Percentiles rank a stretch among this genome's conserved stretches.
These are phyloP conservation scores for Paralichthys olivaceus DNA, from an alignment of 2,113 vertebrate genomes.

Conservation along the genomic window DNA sequence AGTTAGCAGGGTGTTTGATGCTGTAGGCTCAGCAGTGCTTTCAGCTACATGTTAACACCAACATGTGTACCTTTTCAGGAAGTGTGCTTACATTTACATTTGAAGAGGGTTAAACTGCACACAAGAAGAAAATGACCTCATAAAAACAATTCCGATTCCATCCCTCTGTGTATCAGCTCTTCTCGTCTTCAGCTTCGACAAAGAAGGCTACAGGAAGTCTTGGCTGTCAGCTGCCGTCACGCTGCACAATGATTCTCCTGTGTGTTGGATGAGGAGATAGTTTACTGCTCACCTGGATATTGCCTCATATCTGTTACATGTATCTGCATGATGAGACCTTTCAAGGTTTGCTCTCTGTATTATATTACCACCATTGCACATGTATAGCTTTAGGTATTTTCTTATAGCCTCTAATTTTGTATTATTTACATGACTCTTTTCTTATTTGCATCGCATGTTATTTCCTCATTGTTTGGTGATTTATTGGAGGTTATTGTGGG, in stretches of 20 bases:
- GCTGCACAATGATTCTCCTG: background rate
- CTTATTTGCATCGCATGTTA: background rate
- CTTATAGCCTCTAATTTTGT: background rate
- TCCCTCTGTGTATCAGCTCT: too few relatives aligned
- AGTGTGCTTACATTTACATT: background rate
- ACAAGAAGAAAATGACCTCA: too few relatives aligned
- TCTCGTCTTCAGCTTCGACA: background rate
- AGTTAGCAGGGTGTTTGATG: too few relatives aligned
- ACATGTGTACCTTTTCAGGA: too few relatives aligned
- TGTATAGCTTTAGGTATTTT: background rate
- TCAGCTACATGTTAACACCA: background rate
- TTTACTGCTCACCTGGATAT: background rate
- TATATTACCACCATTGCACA: background rate
- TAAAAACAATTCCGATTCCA: too few relatives aligned
- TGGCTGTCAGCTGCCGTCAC: background rate
- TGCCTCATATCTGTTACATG: background rate
- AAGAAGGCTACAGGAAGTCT: background rate
- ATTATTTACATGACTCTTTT: background rate
- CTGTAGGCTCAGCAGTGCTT: background rate
- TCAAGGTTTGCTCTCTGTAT: background rate
- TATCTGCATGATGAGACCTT: background rate
- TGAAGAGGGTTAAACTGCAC: too few relatives aligned
- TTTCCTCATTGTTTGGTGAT: background rate
- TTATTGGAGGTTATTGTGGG: too few relatives aligned
- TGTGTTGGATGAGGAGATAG: background rate